Percentiles rank a stretch among this genome's conserved stretches.
Evolutionary conservation across 2,113 vertebrate species (phyloP).

Genomic region (Oryzias melastigma): DNA sequence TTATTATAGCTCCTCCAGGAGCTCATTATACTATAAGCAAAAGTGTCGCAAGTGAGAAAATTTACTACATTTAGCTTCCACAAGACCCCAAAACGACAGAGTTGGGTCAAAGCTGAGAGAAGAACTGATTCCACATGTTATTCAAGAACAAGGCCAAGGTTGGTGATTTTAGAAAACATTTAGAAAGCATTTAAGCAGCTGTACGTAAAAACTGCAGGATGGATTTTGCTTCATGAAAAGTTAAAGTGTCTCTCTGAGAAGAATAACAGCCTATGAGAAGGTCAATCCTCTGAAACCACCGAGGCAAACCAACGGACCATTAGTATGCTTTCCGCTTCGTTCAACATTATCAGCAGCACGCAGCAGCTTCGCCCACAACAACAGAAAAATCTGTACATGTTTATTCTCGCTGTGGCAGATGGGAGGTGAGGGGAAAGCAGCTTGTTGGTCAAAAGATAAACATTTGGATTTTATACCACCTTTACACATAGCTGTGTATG

Average conservation of each 20-base stretch:
- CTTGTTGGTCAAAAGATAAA: slow-evolving; percentile 19
- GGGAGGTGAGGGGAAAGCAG: slow-evolving; percentile 20
- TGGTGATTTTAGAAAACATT: slow-evolving; percentile 30
- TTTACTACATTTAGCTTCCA: no score
- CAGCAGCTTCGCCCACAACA: slow-evolving; percentile 42
- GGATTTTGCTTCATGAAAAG: slow-evolving; percentile 34
- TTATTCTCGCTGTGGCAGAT: slow-evolving; percentile 32
- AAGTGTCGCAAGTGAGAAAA: no score
- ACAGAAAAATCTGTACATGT: slow-evolving; percentile 22
- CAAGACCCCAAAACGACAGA: no score
- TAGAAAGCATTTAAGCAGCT: slow-evolving; percentile 4
- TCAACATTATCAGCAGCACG: slow-evolving; percentile 57
- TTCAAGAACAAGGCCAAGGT: background rate
- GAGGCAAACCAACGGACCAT: slow-evolving; percentile 44
- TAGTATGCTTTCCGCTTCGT: slow-evolving; percentile 55
- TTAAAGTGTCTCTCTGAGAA: slow-evolving; percentile 53
- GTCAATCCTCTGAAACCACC: slow-evolving; percentile 62
- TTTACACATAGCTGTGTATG: slow-evolving; percentile 14
- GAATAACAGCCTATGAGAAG: slow-evolving; percentile 65
- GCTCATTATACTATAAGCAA: no score
- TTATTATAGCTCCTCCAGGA: no score
- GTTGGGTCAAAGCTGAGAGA: no score
- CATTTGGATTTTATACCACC: slow-evolving; percentile 16
- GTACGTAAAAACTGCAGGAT: slow-evolving; percentile 29
- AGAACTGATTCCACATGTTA: background rate